Conservation (phyloP, 2,113 vertebrate species). For the Mixornis gularis region DNA sequence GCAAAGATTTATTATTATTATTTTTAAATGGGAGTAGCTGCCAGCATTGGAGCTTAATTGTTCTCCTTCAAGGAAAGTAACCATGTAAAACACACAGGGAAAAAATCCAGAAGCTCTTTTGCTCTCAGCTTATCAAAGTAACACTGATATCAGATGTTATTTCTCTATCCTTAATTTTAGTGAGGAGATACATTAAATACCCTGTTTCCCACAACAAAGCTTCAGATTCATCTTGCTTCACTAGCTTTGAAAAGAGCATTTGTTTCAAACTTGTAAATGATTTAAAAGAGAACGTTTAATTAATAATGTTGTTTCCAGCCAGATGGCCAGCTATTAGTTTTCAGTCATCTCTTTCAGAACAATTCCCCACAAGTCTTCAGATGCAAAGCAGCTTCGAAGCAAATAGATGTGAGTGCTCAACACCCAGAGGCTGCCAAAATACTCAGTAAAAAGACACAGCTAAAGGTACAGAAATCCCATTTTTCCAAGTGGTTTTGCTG, state of each 20-base stretch:
- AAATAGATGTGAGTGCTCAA: background rate
- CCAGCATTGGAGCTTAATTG: background rate
- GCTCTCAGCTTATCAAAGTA: background rate
- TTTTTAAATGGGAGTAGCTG: background rate
- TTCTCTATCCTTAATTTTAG: background rate
- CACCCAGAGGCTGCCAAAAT: background rate
- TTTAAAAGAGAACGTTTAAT: constrained; percentile 49
- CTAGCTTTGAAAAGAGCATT: constrained; percentile 5
- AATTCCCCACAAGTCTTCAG: constrained; percentile 4
- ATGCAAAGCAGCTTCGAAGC: constrained; percentile 8
- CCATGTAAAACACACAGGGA: background rate
- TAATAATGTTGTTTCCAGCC: constrained; percentile 46
- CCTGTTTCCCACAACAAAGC: background rate
- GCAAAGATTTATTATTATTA: background rate
- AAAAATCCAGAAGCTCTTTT: background rate
- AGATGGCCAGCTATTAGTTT: constrained; percentile 50
- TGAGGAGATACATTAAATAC: background rate
- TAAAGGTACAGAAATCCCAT: background rate
- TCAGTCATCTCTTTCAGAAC: constrained; percentile 4
- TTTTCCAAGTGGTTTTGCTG: background rate
- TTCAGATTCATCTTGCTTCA: background rate
- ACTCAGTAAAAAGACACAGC: background rate
- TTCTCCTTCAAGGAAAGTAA: background rate
- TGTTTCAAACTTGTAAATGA: constrained; percentile 28
- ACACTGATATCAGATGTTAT: background rate